Base-by-base conservation (phyloP, 2,113 vertebrate species). In the Bombycilla garrulus region DNA sequence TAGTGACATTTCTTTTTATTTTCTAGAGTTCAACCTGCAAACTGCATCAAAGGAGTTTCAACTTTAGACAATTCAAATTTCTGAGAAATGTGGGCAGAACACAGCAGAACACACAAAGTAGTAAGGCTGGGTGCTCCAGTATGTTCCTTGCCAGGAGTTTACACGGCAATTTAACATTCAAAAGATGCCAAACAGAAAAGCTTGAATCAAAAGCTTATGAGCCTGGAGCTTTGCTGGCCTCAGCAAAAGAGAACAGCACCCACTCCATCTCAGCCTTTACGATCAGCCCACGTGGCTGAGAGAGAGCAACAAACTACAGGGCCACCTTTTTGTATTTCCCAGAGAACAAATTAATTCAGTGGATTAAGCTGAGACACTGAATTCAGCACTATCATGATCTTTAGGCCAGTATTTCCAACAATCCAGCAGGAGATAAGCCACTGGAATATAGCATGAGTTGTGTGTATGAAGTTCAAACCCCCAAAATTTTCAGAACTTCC, bases 21-120 rank as follows among this genome's bases (percentile, higher is more conserved):
- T 94, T 83, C 66, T 86, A 64, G 33, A 93, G 70, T 31, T 93
- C 79, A 81, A 57, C 57, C 73, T 82, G 89, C 78, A 76, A 90
- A 90, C 38, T 53, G 33, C 50, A 91, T 29, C 67, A 79, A 18
- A 25, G 24, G 5, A 69, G 38, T 65, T 91, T 78, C 66, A 48
- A 29, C 86, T 95, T 95, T 66, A 83, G 67, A 45, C 36, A 87
- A 88, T 35, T 86, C 33, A 70, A 38, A 66, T 66, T 78, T 61
- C 56, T 90, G 54, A 91, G 81, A 44, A 77, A 50, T 12, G 69
- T 45, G 57, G n/a, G 71, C 62, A 92, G 25, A 81, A 78, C 22
- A 58, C 14, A 47, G 35, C 48, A 66, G 5, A 60, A 78, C 16
- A 90, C 0, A 0, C 64, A 10, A 58, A 93, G 79, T 21, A 88